These are phyloP conservation scores for Neolamprologus cancellatus DNA, from an alignment of 2,113 vertebrate genomes.

Conservation along the genomic window DNA sequence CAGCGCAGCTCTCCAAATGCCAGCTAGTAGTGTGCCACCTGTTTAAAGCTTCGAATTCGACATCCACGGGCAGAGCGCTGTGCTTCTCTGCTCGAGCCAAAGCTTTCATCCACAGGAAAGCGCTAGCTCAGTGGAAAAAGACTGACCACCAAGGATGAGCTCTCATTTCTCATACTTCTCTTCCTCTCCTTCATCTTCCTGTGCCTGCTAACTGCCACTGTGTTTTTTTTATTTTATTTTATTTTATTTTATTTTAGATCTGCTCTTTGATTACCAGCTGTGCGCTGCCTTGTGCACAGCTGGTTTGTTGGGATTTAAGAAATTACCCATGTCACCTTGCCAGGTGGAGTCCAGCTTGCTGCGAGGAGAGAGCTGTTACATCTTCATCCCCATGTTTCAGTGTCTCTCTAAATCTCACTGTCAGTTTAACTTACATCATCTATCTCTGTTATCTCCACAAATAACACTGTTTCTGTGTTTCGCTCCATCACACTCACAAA, in stretches of 20 bases:
- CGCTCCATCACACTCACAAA: not conserved
- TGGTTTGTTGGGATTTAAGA: not conserved
- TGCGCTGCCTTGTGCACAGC: not conserved
- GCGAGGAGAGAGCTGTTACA: not conserved
- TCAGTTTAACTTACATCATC: not conserved
- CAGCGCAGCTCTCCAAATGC: slow-evolving; percentile 15
- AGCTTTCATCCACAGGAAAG: slow-evolving; percentile 24
- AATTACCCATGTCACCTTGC: not conserved
- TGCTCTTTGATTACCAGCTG: not conserved
- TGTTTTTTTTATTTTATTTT: not conserved
- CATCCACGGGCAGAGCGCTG: not conserved
- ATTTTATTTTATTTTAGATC: not conserved
- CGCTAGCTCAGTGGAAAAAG: not conserved
- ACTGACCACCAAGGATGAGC: slow-evolving; percentile 1
- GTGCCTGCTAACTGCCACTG: not conserved
- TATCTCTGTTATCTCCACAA: not conserved
- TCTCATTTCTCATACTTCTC: not conserved
- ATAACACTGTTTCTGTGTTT: not conserved
- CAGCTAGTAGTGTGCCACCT: slow-evolving; percentile 33
- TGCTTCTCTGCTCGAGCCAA: not conserved
- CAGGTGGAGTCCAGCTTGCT: not conserved
- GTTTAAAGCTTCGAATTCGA: slow-evolving; percentile 20
- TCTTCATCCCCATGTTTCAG: not conserved
- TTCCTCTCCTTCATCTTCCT: not conserved
- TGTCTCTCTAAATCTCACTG: not conserved